Conservation (phyloP, 2,888 invertebrate genomes). For the Lasioglossum villosulum region DNA sequence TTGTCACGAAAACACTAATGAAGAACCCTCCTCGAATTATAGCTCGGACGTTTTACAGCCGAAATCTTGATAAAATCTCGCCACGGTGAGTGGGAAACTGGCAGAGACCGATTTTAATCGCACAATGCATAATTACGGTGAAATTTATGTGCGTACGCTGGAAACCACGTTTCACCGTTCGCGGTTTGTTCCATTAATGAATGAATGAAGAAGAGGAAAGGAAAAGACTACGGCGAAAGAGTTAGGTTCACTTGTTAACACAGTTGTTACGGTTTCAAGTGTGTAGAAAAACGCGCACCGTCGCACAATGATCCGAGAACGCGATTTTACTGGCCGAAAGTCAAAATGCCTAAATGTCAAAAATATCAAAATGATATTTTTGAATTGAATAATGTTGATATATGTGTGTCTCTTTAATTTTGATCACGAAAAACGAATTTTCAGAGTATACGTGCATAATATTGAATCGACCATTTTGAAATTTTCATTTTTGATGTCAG, state of each 20-base stretch:
- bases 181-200: conserved; percentile 10
- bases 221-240: not conserved
- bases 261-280: not conserved
- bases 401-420: no score
- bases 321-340: no score
- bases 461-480: no score
- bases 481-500: no score
- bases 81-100: conserved; percentile 8
- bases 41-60: conserved; percentile 20
- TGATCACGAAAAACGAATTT: no score
- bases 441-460: no score
- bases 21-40: conserved; percentile 11
- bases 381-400: no score
- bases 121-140: conserved; percentile 31
- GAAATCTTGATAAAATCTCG: conserved; percentile 33
- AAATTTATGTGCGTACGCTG: conserved; percentile 19
- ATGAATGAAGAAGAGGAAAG: conserved; percentile 1
- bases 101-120: conserved; percentile 48
- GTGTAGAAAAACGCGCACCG: not conserved
- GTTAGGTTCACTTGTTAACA: not conserved
- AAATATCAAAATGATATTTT: no score
- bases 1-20: conserved; percentile 28
- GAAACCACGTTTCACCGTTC: conserved; percentile 14
- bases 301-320: no score
- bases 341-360: no score